Evolutionary conservation across 2,888 invertebrate species (phyloP).

Genomic region (Megamerina dolium): DNA sequence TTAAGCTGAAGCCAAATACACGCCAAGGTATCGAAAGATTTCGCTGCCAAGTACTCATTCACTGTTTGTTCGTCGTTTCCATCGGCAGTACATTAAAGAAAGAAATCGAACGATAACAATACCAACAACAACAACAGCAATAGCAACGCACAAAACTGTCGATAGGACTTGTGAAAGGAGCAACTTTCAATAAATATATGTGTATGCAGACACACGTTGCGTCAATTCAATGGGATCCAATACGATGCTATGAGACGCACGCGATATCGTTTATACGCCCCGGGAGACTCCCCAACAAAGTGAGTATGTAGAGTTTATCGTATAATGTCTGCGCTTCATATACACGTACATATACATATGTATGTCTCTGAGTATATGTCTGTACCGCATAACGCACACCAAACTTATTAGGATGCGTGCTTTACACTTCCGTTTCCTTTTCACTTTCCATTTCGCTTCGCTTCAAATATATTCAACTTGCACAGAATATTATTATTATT

Average conservation of each 20-base stretch:
- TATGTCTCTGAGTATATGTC: neutral
- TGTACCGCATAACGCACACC: no score
- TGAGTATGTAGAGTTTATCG: no score
- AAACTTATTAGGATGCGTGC: no score
- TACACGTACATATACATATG: neutral
- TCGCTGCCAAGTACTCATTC: constrained; percentile 3
- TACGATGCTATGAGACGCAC: constrained; percentile 31
- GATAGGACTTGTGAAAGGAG: neutral
- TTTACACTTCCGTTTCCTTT: no score
- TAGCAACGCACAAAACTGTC: neutral
- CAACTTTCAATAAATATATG: constrained; percentile 16
- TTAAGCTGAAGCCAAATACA: constrained; percentile 7
- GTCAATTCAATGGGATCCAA: no score
- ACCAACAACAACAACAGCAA: no score
- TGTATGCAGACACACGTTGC: constrained; percentile 18
- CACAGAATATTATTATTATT: no score
- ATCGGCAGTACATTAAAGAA: no score
- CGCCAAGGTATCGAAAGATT: constrained; percentile 8
- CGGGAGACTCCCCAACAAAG: constrained; percentile 35
- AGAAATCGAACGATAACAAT: no score
- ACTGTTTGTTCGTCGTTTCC: neutral
- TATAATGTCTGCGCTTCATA: no score
- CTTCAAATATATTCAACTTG: no score
- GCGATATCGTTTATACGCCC: constrained; percentile 20
- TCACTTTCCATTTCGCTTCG: no score